Evolutionary conservation across 2,888 invertebrate species (phyloP).

Genomic region (Drosophila cognata): DNA sequence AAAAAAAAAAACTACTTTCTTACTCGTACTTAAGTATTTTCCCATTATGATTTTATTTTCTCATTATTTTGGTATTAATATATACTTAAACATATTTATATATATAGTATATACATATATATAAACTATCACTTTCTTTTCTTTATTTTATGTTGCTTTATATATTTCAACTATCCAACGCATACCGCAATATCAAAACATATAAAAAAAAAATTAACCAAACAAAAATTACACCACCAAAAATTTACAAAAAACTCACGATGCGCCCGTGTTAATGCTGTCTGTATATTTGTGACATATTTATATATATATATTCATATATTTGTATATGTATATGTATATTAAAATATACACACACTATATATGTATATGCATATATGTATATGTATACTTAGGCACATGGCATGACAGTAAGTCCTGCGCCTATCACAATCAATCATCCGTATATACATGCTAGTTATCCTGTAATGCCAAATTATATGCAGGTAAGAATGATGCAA

Average conservation of each 20-base stretch:
- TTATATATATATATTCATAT: constrained; percentile 49
- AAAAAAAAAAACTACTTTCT: constrained; percentile 2
- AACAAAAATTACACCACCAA: constrained; percentile 42
- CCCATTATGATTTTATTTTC: constrained; percentile 34
- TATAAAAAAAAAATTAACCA: constrained; percentile 51
- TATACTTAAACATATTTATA: constrained; percentile 33
- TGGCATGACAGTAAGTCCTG: constrained; percentile 86
- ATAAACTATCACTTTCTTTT: constrained; percentile 77
- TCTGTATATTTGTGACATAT: constrained; percentile 66
- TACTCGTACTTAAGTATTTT: constrained; percentile 31
- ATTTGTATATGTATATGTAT: constrained; percentile 20
- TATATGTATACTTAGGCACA: constrained; percentile 83
- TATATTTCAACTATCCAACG: constrained; percentile 75
- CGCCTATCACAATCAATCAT: constrained; percentile 86
- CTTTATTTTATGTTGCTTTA: constrained; percentile 80
- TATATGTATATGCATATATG: constrained; percentile 57
- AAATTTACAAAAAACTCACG: constrained; percentile 61
- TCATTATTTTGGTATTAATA: constrained; percentile 39
- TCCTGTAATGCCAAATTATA: constrained; percentile 86
- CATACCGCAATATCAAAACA: constrained; percentile 66
- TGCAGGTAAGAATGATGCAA: constrained; percentile 84
- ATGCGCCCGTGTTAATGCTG: constrained; percentile 69
- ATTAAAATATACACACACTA: constrained; percentile 13
- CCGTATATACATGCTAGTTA: constrained; percentile 86
- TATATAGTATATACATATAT: constrained; percentile 52